Conservation (phyloP, 2,888 invertebrate genomes). For the Agelastica alni region DNA sequence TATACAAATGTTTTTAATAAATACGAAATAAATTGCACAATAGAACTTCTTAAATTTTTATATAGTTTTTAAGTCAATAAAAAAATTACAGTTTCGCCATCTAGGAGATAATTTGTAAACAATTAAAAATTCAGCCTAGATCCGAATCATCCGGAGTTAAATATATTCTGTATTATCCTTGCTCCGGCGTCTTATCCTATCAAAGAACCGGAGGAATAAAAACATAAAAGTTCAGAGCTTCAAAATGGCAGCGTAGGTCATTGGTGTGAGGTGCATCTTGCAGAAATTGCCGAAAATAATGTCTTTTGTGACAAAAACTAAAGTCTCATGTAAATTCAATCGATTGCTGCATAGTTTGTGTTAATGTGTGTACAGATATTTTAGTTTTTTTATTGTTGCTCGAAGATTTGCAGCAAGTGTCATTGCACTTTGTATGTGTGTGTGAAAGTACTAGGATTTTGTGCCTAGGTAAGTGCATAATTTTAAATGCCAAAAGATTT, state of each 20-base stretch:
- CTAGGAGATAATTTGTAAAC: background rate
- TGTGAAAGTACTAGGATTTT: constrained; percentile 34
- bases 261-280: constrained; percentile 12
- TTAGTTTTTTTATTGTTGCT: constrained; percentile 3
- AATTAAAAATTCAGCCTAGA: background rate
- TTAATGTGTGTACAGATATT: constrained; percentile 8
- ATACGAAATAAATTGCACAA: no score
- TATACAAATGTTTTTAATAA: no score
- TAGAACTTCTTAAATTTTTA: no score
- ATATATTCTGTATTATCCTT: constrained; percentile 18
- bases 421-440: constrained; percentile 35
- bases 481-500: no score
- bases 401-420: constrained; percentile 23
- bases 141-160: constrained; percentile 1
- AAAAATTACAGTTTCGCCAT: background rate
- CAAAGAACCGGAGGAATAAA: constrained; percentile 19
- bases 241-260: constrained; percentile 30
- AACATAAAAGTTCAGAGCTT: constrained; percentile 25
- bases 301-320: constrained; percentile 9
- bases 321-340: constrained; percentile 17
- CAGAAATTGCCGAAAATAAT: constrained; percentile 8
- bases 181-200: constrained; percentile 8
- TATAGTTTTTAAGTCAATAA: no score
- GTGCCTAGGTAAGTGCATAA: constrained; percentile 26
- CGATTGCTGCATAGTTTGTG: constrained; percentile 2